Conservation (phyloP, 2,113 vertebrate genomes). For the Alces alces region DNA sequence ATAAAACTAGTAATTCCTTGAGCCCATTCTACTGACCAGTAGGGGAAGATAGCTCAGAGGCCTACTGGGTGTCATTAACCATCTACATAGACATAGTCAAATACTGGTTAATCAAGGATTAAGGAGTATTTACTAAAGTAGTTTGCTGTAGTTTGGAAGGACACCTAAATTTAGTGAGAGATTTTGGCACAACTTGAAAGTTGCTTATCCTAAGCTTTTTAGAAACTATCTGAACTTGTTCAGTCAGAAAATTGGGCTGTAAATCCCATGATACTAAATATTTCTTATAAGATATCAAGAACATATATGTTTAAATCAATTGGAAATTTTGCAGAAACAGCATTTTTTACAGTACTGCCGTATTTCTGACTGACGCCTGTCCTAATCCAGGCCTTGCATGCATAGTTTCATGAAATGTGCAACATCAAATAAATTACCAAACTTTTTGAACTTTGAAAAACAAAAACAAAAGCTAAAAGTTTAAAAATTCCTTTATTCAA, state of each 20-base stretch:
- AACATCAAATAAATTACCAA: not conserved
- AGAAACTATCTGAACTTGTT: slow-evolving; percentile 51
- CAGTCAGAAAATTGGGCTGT: slow-evolving; percentile 40
- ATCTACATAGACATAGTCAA: not conserved
- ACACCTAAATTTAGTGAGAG: not conserved
- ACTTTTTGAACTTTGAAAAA: not conserved
- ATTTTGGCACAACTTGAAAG: slow-evolving; percentile 37
- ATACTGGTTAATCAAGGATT: not conserved
- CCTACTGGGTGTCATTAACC: not conserved
- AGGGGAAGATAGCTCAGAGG: not conserved
- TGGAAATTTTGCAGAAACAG: not conserved
- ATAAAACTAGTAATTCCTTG: not conserved
- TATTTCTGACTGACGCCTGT: slow-evolving; percentile 37
- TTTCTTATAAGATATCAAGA: slow-evolving; percentile 54
- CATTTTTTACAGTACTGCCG: slow-evolving; percentile 36
- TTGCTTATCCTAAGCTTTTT: slow-evolving; percentile 61
- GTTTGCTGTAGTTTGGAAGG: not conserved
- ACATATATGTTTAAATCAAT: slow-evolving; percentile 49
- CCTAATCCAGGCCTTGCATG: slow-evolving; percentile 27
- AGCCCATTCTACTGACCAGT: not conserved
- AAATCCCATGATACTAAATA: slow-evolving; percentile 62
- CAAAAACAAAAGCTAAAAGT: not conserved
- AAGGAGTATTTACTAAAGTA: not conserved
- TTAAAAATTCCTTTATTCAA: slow-evolving; percentile 43
- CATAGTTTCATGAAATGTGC: not conserved